A percentile compares a stretch with the other conserved stretches of the same genome.
These are phyloP conservation scores for Hyperoplus lanceolatus DNA, from an alignment of 2,797 vertebrate genomes.

Conservation along the genomic window DNA sequence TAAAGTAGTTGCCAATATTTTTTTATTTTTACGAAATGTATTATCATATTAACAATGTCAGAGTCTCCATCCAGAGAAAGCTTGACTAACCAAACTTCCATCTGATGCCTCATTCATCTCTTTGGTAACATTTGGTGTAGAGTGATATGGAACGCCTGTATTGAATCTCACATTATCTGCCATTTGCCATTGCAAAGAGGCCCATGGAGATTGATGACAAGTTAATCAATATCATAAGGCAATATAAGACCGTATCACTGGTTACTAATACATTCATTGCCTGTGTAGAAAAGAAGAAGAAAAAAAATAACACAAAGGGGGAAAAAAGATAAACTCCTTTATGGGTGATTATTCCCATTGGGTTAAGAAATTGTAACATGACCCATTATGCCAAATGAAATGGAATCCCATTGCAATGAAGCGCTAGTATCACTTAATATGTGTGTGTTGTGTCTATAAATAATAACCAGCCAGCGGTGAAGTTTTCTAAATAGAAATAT, in stretches of 20 bases:
- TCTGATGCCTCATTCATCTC: conserved; percentile 25
- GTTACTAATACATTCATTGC: conserved; percentile 24
- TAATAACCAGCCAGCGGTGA: neutral
- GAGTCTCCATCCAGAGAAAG: conserved; percentile 9
- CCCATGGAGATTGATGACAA: conserved; percentile 39
- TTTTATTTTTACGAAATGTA: conserved; percentile 6
- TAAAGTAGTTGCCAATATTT: accelerated
- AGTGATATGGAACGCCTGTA: conserved; percentile 29
- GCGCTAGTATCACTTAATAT: neutral
- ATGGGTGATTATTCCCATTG: neutral
- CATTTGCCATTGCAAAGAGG: conserved; percentile 26
- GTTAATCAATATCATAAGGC: neutral
- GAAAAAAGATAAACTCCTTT: neutral
- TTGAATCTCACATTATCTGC: conserved; percentile 31
- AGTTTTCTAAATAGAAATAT: conserved; percentile 51
- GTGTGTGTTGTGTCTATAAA: neutral
- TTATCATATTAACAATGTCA: conserved; percentile 4
- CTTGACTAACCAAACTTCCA: conserved; percentile 11
- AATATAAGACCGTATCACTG: neutral
- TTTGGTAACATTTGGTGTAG: conserved; percentile 27
- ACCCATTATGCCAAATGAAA: conserved; percentile 1
- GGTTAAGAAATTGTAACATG: conserved; percentile 3
- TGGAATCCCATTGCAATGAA: conserved; percentile 1
- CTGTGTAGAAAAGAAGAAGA: neutral
- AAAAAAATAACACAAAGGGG: neutral